Percentiles rank a stretch among this genome's conserved stretches.
phyloP scores from a whole-genome alignment of 64 coral and sea anemone species.

The Platygyra sinensis region DNA sequence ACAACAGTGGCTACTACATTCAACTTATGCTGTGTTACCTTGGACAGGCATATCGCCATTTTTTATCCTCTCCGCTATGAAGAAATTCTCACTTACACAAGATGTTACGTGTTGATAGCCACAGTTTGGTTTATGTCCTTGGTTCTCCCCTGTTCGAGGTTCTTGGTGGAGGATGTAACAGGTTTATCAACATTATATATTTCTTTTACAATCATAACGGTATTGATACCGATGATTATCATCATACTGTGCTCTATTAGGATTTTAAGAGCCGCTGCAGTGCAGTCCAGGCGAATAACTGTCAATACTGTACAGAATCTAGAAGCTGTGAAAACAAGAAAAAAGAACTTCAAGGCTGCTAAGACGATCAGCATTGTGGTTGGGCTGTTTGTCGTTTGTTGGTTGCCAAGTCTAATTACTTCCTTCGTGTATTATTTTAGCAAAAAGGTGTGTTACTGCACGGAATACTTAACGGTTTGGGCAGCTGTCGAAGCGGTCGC shows the following conservation, averaged over 20 bases:
- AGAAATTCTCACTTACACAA: neutral
- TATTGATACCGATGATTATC: neutral
- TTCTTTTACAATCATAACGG: neutral
- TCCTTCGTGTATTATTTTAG: neutral
- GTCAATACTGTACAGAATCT: neutral
- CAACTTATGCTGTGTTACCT: neutral
- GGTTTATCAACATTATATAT: neutral
- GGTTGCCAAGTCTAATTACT: slow-evolving; percentile 2
- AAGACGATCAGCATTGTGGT: neutral
- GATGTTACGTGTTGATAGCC: neutral
- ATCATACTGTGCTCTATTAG: neutral
- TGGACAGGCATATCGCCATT: neutral
- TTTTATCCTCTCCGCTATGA: neutral
- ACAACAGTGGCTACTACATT: slow-evolving; percentile 19
- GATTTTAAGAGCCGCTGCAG: neutral
- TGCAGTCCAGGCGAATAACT: neutral
- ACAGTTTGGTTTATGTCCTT: neutral
- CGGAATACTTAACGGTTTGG: neutral
- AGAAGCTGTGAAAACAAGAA: neutral
- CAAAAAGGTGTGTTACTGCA: neutral
- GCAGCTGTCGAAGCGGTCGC: neutral
- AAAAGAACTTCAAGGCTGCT: neutral
- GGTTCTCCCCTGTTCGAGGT: neutral
- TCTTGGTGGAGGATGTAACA: neutral
- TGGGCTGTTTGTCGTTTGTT: neutral